Evolutionary conservation across 2,888 invertebrate genomes (phyloP), one percentile per base, ranked within the genome.

Genomic region (Lapara coniferarum): DNA sequence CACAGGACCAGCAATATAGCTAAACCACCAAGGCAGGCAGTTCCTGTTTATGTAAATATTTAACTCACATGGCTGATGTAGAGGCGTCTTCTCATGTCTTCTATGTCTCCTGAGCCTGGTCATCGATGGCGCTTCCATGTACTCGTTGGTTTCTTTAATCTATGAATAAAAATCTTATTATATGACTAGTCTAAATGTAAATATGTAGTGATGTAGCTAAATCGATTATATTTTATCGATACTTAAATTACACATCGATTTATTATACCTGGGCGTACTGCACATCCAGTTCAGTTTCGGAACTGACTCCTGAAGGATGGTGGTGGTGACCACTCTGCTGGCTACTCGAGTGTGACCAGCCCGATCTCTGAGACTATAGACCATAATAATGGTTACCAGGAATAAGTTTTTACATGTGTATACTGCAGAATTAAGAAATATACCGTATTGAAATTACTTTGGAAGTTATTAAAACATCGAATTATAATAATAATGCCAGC

Each of bases 251-350:
- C 8, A 16, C 0, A 55, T n/a, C 16, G 2, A 16, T 51, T 19
- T 57, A 51, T 10, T 12, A 53, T 80, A 92, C 94, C 88, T 94
- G 94, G 70, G 94, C 94, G 70, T 94, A 94, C 71, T 94, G 94
- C 5, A 88, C 93, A 76, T 94, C 94, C 0, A 94, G 74, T 75
- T 94, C 94, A 0, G 94, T 94, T 75, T 94, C 94, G 0, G 94
- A 94, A 77, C 94, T 94, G 74, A 94, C 94, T 1, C 94, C 94
- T 4, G 94, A 94, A 0, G 94, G 94, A 68, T 93, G 93, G 72
- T 94, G 92, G 66, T 90, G 92, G 69, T 90, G 92, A 0, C 87
- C 89, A 16, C 85, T 85, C 14, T 78, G 85, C 72, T 86, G 87
- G 0, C 81, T 78, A 71, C 86, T 77, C 5, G 86, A 79, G 63